Conservation (phyloP, 1,140 invertebrate species). For the Lordiphosa collinella region DNA sequence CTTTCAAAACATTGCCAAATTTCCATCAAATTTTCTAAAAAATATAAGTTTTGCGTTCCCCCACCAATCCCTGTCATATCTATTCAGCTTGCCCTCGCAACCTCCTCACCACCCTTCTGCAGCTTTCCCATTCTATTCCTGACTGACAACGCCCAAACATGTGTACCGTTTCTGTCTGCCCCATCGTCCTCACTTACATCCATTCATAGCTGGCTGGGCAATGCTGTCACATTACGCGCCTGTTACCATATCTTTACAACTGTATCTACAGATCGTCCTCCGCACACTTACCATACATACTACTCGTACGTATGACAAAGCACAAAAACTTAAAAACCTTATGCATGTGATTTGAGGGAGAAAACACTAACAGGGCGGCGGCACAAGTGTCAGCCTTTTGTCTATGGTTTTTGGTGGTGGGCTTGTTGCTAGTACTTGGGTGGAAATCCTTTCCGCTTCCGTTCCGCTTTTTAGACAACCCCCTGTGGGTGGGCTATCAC, state of each 20-base stretch:
- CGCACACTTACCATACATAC: constrained; percentile 43
- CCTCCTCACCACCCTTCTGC: background rate
- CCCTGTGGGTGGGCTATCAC: constrained; percentile 34
- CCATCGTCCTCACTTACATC: background rate
- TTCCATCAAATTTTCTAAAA: background rate
- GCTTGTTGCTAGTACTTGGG: constrained; percentile 39
- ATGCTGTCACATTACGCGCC: constrained; percentile 72
- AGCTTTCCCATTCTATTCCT: constrained; percentile 11
- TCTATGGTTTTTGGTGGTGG: constrained; percentile 42
- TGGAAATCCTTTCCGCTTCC: constrained; percentile 46
- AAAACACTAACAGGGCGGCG: constrained; percentile 1
- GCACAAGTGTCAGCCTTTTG: constrained; percentile 60
- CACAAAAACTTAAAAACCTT: constrained; percentile 73
- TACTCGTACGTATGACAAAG: constrained; percentile 55
- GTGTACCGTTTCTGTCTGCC: constrained; percentile 44
- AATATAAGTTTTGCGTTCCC: background rate
- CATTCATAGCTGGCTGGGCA: constrained; percentile 14
- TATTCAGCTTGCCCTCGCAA: constrained; percentile 26
- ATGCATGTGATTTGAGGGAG: constrained; percentile 70
- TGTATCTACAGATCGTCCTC: constrained; percentile 71
- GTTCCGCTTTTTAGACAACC: constrained; percentile 65
- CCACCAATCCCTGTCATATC: background rate
- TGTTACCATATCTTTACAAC: constrained; percentile 76
- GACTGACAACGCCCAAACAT: constrained; percentile 58
- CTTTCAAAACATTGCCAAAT: background rate